Evolutionary conservation across 2,797 vertebrate genomes (phyloP), one percentile per base, ranked within the genome.

Genomic region (Limnodromus scolopaceus): DNA sequence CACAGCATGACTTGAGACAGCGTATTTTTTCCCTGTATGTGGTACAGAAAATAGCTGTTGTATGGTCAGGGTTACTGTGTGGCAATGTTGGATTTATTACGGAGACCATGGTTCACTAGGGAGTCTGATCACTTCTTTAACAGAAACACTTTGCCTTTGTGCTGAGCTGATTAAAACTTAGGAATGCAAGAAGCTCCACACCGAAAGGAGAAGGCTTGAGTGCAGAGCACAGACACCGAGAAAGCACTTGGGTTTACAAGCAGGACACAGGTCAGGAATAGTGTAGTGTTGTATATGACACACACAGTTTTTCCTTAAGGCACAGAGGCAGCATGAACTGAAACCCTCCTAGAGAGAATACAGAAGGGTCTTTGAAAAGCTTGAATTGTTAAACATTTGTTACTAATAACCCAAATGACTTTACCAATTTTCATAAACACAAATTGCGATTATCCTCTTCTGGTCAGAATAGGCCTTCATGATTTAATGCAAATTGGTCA

Each of bases 361-460:
- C 84, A 95, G 93, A 96, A 70, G 43, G 41, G 76, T 84, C 78
- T 91, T 93, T 94, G 91, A 94, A 68, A 93, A 69, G 23, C 49
- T 84, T 16, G 54, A 72, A 77, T 83, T 77, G 34, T 75, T 92
- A 91, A 89, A 95, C 78, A 96, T 96, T 97, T 97, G 90, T 84
- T 97, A 87, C 82, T 92, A 94, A 97, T 96, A 94, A 96, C 45
- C 36, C 85, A 78, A 60, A 68, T 82, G 93, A 85, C 88, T 90
- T 87, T 84, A 75, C 27, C 82, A 28, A 24, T 89, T 74, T 93
- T 97, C 92, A 87, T 43, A 63, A 95, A 80, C 39, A 87, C 69
- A 90, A 87, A 93, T 80, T 81, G 74, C 8, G 32, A 91, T 82
- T 91, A 77, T 81, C 57, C 39, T 92, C 80, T 58, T 69, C 30